Conservation (phyloP, 2,797 vertebrate genomes). For the Clarias fuscus region DNA sequence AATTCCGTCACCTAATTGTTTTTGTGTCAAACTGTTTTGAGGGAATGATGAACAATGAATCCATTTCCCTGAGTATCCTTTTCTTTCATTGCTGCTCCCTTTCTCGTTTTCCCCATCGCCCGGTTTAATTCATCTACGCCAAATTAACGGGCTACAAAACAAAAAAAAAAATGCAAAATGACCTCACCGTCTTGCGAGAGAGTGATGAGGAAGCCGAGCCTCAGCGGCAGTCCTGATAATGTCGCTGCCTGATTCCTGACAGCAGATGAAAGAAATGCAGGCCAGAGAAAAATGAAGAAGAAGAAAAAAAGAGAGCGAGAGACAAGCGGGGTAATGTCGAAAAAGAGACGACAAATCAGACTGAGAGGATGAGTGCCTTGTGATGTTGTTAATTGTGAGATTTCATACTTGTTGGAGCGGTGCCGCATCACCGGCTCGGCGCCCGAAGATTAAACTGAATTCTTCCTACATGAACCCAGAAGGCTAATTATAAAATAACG, state of each 20-base stretch:
- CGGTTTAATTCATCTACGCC: constrained; percentile 47
- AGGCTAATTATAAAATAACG: constrained; percentile 85
- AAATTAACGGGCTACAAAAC: constrained; percentile 28
- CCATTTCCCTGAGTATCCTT: constrained; percentile 32
- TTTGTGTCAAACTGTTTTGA: constrained; percentile 56
- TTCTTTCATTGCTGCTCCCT: constrained; percentile 9
- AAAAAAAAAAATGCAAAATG: constrained; percentile 37
- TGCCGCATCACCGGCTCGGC: constrained; percentile 74
- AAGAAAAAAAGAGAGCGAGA: neutral
- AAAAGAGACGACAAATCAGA: constrained; percentile 65
- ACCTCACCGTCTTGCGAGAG: constrained; percentile 34
- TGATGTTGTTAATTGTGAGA: constrained; percentile 83
- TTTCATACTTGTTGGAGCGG: constrained; percentile 80
- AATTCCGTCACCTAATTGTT: constrained; percentile 65
- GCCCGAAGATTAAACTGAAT: constrained; percentile 77
- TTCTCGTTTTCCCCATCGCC: constrained; percentile 18
- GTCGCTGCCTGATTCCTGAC: constrained; percentile 36
- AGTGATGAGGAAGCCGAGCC: constrained; percentile 29
- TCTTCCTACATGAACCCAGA: constrained; percentile 75
- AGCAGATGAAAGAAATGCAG: constrained; percentile 8
- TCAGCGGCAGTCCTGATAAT: constrained; percentile 34
- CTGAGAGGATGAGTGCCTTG: constrained; percentile 80
- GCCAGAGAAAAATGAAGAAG: neutral
- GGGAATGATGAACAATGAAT: constrained; percentile 52
- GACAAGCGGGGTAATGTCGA: constrained; percentile 56